Evolutionary conservation across 2,113 vertebrate genomes (phyloP).

Genomic region (Coryphaenoides rupestris): DNA sequence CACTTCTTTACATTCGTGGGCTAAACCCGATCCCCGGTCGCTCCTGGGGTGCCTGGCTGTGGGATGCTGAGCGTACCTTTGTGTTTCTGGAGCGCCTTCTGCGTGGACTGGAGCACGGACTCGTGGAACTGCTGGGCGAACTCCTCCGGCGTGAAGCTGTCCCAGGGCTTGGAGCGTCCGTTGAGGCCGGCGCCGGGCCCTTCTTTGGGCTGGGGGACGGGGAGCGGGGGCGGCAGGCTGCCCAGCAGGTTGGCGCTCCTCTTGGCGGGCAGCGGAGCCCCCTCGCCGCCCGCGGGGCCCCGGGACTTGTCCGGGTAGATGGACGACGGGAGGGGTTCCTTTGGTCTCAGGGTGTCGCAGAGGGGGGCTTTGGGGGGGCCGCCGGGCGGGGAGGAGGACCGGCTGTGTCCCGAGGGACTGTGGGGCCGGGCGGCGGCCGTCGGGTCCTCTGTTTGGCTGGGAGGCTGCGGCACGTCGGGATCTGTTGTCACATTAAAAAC

Average conservation of each 20-base stretch:
- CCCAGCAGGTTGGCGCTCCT: conserved; percentile 85
- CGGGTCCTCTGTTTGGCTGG: conserved; percentile 76
- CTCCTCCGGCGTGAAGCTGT: conserved; percentile 91
- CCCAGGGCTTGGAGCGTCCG: conserved; percentile 92
- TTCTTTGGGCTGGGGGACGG: conserved; percentile 81
- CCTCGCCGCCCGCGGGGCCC: conserved; percentile 70
- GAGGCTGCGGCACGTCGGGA: conserved; percentile 64
- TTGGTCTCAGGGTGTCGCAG: conserved; percentile 76
- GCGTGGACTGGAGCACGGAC: conserved; percentile 96
- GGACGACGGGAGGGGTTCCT: conserved; percentile 64
- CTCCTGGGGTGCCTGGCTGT: too few relatives aligned
- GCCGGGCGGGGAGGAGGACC: conserved; percentile 65
- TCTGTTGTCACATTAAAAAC: conserved; percentile 56
- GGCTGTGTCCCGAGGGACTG: conserved; percentile 68
- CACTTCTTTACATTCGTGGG: too few relatives aligned
- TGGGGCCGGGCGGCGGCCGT: conserved; percentile 61
- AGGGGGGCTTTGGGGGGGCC: conserved; percentile 73
- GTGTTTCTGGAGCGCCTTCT: conserved; percentile 96
- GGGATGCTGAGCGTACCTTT: conserved; percentile 76
- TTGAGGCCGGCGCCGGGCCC: conserved; percentile 81
- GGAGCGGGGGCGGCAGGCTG: conserved; percentile 77
- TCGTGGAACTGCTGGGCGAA: conserved; percentile 99
- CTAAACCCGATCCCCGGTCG: too few relatives aligned
- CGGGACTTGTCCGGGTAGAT: conserved; percentile 78
- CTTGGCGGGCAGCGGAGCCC: conserved; percentile 72